Percentiles rank a stretch among this genome's conserved stretches.
phyloP scores from a whole-genome alignment of 2,797 vertebrate genomes.

The Poecilia picta region DNA sequence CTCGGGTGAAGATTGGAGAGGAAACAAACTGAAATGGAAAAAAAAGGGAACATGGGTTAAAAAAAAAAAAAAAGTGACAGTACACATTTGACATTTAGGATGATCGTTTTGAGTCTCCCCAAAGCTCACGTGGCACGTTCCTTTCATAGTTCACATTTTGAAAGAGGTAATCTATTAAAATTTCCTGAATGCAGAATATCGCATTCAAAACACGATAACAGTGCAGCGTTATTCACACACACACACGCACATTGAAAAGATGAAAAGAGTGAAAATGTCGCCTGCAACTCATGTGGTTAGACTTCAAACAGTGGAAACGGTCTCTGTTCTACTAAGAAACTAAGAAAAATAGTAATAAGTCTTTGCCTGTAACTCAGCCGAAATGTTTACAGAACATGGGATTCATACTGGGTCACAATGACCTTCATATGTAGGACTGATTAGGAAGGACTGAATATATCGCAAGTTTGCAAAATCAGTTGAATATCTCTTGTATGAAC shows the following conservation, averaged over 20 bases:
- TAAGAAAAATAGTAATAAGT: background rate
- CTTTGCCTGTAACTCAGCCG: background rate
- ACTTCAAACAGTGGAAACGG: background rate
- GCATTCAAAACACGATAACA: background rate
- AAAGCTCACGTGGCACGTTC: constrained; percentile 24
- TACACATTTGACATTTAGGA: constrained; percentile 45
- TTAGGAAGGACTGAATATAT: background rate
- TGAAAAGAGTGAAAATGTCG: background rate
- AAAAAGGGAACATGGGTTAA: background rate
- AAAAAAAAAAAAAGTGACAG: constrained; percentile 13
- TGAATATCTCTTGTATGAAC: background rate
- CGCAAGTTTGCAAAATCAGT: background rate
- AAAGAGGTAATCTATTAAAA: constrained; percentile 11
- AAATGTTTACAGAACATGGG: background rate
- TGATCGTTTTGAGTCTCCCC: constrained; percentile 25
- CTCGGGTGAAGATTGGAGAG: constrained; percentile 2
- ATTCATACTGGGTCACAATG: background rate
- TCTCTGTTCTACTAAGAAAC: background rate
- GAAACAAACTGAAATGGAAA: background rate
- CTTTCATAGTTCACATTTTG: background rate
- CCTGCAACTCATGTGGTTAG: too few relatives aligned
- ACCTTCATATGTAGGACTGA: background rate
- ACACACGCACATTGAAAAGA: background rate
- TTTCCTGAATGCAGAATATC: background rate
- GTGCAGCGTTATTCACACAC: background rate